Base-by-base conservation (phyloP, 92 coral and sea anemone genomes). In the Desmophyllum pertusum region DNA sequence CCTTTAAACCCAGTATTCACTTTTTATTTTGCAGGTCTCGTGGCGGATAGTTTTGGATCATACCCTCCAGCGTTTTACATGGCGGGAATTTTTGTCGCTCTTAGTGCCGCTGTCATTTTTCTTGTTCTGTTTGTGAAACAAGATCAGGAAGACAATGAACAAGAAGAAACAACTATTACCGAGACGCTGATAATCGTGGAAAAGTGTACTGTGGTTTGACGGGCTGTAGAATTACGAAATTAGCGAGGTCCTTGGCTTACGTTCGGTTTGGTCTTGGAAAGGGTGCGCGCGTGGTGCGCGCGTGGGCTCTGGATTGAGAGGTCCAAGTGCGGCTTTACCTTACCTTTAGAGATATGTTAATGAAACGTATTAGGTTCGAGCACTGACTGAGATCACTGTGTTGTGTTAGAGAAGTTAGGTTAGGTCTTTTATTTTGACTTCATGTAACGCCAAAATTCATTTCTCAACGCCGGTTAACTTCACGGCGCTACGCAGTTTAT, bases 61-160 rank as follows among this genome's bases (percentile, higher is more conserved):
- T 79, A 79, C 62, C 73, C 72, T 42, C 74, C 74, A 11, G 73
- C 83, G 27, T 79, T 79, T 45, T 79, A 79, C 43, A 63, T 79
- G 73, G 41, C 83, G 15, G 75, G 83, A 1, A 21, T 31, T 35
- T 46, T 66, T 10, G 53, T 65, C 29, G n/a, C 66, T 43, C 61
- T 79, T 6, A 79, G 83, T 23, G 83, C 73, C 29, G 69, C 39
- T 31, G 10, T 79, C 14, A 31, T 79, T 18, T 17, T 64, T 33
- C 61, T 63, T 1, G 45, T 79, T 40, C 83, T 68, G 21, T 79
- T 79, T 79, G n/a, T 79, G 6, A 79, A 79, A 79, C 35, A 29
- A 79, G 43, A 79, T 68, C 42, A 79, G 8, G 41, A 39, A 8
- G 43, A 17, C 13, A 27, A 63, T 10, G 63, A 18, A 23, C 29